A percentile compares a stretch with the other conserved stretches of the same genome.
These are phyloP conservation scores for Megalonaias nervosa DNA, from an alignment of 1,140 invertebrate genomes.

Conservation along the genomic window DNA sequence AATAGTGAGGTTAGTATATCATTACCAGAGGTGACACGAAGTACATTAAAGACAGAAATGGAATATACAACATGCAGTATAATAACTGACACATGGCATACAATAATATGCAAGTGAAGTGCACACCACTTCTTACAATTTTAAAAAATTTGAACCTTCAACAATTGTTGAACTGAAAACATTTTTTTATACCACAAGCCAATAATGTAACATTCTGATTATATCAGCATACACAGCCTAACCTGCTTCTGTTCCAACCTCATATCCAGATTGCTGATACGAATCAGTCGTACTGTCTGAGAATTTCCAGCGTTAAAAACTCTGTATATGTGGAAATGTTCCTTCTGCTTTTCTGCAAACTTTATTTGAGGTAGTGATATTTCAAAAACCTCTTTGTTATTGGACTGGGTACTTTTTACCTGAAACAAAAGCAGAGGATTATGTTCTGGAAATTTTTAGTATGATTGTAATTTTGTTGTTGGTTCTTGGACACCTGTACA, in stretches of 20 bases:
- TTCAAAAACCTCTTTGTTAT: conserved; percentile 61
- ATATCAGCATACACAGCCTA: conserved; percentile 60
- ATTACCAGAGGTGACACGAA: no score
- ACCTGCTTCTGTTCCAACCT: conserved; percentile 53
- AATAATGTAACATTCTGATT: neutral
- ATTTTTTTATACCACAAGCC: no score
- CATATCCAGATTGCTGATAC: conserved; percentile 53
- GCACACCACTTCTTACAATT: no score
- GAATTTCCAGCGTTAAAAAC: conserved; percentile 59
- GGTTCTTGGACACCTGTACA: no score
- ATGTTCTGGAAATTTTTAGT: neutral
- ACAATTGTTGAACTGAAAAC: no score
- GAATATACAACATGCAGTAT: no score
- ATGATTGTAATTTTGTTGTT: no score
- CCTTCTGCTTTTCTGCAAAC: conserved; percentile 59
- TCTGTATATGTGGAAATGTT: conserved; percentile 62
- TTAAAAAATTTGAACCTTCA: no score
- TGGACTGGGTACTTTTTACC: conserved; percentile 59
- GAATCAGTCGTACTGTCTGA: conserved; percentile 48
- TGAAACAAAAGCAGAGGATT: conserved; percentile 37
- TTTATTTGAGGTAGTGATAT: conserved; percentile 60
- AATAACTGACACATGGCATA: no score
- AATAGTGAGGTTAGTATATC: no score
- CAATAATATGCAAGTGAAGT: no score
- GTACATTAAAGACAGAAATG: no score